Evolutionary conservation across 2,888 invertebrate species (phyloP), one percentile per base, ranked within the genome.

Genomic region (Agrochola circellaris): DNA sequence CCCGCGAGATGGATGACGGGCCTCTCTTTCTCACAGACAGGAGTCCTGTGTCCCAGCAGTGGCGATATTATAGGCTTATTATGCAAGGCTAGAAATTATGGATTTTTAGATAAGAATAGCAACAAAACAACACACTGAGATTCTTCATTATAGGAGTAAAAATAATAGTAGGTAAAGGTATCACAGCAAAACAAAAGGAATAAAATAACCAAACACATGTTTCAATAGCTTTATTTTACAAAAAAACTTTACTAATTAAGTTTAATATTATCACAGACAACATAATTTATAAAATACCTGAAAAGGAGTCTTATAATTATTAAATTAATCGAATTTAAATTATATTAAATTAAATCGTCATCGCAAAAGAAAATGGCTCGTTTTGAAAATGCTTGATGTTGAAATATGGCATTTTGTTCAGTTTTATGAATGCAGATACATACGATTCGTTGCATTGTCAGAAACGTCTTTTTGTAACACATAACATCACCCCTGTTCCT

Each of bases 261-360:
- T 89, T 85, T 89, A 87, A 85, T 90, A 94, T 93, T 95, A 95
- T 95, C 95, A 95, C 95, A 95, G 95, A 94, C 93, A 93, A 93
- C 92, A 90, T 92, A 95, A 95, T 92, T 92, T 94, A 90, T 90
- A 90, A 85, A 88, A 84, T 89, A 90, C 79, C 82, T 84, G 81
- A 89, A 87, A 83, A 85, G 83, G 78, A 86, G 79, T 88, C 88
- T 88, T 90, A 88, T 86, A 83, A 87, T 85, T 79, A 77, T 72
- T 68, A 78, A 45, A 79, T 77, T 81, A 84, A 34, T 75, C 72
- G 56, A 79, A 54, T 68, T 75, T 82, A 78, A 79, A 75, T 70
- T 79, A 84, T 60, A 66, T 73, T 83, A 85, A 74, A 76, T 77
- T 83, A 85, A 64, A 85, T 67, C 48, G 54, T 77, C 51, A 70